Percentiles rank a stretch among this genome's conserved stretches.
Evolutionary conservation across 1,140 invertebrate genomes (phyloP).

Genomic region (Drosophila setifemur): DNA sequence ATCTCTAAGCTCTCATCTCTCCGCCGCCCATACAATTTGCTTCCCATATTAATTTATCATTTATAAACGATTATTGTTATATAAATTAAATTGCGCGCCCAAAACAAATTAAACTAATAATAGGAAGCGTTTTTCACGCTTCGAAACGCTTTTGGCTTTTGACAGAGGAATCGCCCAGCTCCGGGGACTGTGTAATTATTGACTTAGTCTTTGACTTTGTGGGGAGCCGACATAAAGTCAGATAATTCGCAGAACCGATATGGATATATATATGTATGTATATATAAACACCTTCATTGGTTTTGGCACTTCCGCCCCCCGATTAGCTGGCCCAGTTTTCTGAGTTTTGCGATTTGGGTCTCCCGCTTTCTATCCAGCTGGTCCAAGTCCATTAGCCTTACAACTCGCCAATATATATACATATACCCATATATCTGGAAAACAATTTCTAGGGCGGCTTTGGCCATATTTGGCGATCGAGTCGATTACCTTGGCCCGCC

Average conservation of each 20-base stretch:
- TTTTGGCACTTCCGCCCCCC: slow-evolving; percentile 56
- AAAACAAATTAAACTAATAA: slow-evolving; percentile 80
- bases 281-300: too few species aligned
- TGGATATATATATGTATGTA: slow-evolving; percentile 16
- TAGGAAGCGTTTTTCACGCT: slow-evolving; percentile 79
- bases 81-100: slow-evolving; percentile 79
- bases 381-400: slow-evolving; percentile 17
- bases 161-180: slow-evolving; percentile 13
- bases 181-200: slow-evolving; percentile 58
- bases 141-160: slow-evolving; percentile 33
- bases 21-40: slow-evolving; percentile 70
- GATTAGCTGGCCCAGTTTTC: slow-evolving; percentile 38
- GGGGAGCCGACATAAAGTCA: slow-evolving; percentile 20
- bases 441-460: slow-evolving; percentile 62
- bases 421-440: slow-evolving; percentile 24
- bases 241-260: slow-evolving; percentile 38
- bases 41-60: slow-evolving; percentile 81
- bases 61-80: slow-evolving; percentile 80
- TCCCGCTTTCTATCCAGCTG: slow-evolving; percentile 57
- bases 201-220: slow-evolving; percentile 59
- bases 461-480: slow-evolving; percentile 45
- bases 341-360: slow-evolving; percentile 5
- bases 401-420: too few species aligned
- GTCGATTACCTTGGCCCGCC: slow-evolving; percentile 64
- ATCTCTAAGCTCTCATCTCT: not conserved